These are phyloP conservation scores for Cyrtonyx montezumae DNA, from an alignment of 2,113 vertebrate genomes.

Conservation along the genomic window DNA sequence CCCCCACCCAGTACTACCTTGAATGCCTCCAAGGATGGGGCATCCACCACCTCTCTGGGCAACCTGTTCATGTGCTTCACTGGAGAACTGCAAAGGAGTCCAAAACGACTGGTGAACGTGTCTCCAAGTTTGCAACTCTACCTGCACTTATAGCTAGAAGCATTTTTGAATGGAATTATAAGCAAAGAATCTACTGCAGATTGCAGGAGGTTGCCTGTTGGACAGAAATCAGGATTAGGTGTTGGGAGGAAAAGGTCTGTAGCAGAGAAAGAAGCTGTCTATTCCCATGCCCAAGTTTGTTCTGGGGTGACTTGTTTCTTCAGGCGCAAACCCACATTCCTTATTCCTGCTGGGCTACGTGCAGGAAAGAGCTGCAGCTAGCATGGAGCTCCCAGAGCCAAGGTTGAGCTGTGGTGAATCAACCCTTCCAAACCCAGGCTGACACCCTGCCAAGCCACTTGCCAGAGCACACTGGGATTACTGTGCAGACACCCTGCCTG, in stretches of 20 bases:
- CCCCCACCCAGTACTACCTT: no score
- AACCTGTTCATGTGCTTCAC: no score
- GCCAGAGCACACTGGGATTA: not conserved
- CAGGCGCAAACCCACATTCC: not conserved
- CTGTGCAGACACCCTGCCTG: not conserved
- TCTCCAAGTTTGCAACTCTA: not conserved
- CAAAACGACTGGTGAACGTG: not conserved
- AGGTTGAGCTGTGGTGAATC: not conserved
- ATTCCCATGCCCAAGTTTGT: not conserved
- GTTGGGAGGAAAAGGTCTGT: not conserved
- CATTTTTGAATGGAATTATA: not conserved
- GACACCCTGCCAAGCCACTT: not conserved
- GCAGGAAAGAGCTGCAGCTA: not conserved
- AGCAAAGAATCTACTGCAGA: not conserved
- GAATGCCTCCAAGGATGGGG: no score
- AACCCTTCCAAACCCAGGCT: not conserved
- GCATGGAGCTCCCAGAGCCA: not conserved
- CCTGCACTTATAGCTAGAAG: not conserved
- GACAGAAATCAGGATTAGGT: not conserved
- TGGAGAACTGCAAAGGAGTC: not conserved
- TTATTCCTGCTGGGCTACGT: not conserved
- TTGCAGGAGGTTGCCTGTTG: not conserved
- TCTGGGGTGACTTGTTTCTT: not conserved
- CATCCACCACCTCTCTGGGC: no score
- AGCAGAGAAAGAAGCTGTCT: not conserved